Percentiles rank a stretch among this genome's conserved stretches.
Conservation (phyloP, 2,888 invertebrate species). For the Lasioglossum morio region DNA sequence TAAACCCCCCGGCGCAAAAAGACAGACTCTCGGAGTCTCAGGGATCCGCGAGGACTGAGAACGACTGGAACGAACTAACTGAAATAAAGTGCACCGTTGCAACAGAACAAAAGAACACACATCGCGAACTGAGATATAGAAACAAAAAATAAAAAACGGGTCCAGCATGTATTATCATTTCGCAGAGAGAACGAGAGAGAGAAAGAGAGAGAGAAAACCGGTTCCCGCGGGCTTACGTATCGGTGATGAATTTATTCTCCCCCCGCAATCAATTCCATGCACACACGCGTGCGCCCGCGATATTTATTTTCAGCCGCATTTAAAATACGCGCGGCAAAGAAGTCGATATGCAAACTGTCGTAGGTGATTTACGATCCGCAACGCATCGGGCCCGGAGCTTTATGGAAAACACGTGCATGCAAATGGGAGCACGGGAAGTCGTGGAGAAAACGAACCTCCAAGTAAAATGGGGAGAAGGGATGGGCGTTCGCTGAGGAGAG, state of each 20-base stretch:
- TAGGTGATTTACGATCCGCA: slow-evolving; percentile 46
- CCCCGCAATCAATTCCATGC: slow-evolving; percentile 1
- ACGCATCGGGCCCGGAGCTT: slow-evolving; percentile 25
- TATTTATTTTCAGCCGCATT: slow-evolving; percentile 34
- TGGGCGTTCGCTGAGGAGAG: neutral
- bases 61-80: neutral
- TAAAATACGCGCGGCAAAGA: slow-evolving; percentile 25
- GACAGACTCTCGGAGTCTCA: neutral
- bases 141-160: neutral
- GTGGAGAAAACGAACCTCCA: slow-evolving; percentile 30
- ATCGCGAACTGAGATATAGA: neutral
- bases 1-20: slow-evolving; percentile 41
- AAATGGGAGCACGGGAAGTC: slow-evolving; percentile 23
- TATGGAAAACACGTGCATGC: slow-evolving; percentile 33
- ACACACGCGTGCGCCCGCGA: neutral
- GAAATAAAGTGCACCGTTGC: neutral
- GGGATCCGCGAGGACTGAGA: neutral
- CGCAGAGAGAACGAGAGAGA: too few relatives aligned
- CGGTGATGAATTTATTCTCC: slow-evolving; percentile 17
- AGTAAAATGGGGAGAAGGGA: slow-evolving; percentile 37
- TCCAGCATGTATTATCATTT: neutral
- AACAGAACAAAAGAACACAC: neutral
- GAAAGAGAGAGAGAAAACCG: neutral
- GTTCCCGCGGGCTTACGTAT: neutral
- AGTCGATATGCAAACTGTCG: slow-evolving; percentile 40